Conservation (phyloP, 2,888 invertebrate genomes). For the Pogonocherus hispidulus region DNA sequence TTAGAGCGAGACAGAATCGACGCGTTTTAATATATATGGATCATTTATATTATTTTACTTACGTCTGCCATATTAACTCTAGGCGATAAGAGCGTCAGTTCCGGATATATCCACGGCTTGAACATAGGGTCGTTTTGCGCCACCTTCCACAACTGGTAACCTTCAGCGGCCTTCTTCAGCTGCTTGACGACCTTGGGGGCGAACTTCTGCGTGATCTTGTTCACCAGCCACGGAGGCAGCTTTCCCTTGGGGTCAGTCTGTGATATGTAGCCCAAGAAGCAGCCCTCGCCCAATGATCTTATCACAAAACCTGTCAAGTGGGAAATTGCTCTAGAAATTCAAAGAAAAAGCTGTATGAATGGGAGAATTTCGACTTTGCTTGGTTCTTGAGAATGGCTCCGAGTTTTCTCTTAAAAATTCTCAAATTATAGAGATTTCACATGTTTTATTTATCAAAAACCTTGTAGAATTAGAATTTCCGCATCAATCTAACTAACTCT, state of each 20-base stretch:
- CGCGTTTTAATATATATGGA: no score
- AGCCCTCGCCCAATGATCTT: constrained; percentile 74
- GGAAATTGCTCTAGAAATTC: constrained; percentile 72
- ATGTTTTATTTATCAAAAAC: no score
- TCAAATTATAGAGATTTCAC: no score
- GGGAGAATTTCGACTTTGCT: no score
- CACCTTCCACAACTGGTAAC: constrained; percentile 88
- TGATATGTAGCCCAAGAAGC: constrained; percentile 89
- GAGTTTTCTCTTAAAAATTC: no score
- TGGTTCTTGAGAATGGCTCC: no score
- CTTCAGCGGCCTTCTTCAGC: constrained; percentile 84
- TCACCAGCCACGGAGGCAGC: constrained; percentile 90
- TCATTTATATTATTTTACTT: constrained; percentile 62
- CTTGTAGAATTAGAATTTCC: no score
- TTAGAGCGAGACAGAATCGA: no score
- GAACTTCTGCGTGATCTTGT: constrained; percentile 87
- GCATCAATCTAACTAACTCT: no score
- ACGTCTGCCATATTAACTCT: constrained; percentile 81
- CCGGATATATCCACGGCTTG: constrained; percentile 92
- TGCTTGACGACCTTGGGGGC: constrained; percentile 90
- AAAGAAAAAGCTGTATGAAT: neutral
- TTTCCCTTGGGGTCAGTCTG: constrained; percentile 92
- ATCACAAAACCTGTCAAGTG: constrained; percentile 79
- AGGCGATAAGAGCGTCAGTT: constrained; percentile 80
- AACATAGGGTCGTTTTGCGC: constrained; percentile 78